phyloP scores from a whole-genome alignment of 2,888 invertebrate species.

The Orgyia antiqua region DNA sequence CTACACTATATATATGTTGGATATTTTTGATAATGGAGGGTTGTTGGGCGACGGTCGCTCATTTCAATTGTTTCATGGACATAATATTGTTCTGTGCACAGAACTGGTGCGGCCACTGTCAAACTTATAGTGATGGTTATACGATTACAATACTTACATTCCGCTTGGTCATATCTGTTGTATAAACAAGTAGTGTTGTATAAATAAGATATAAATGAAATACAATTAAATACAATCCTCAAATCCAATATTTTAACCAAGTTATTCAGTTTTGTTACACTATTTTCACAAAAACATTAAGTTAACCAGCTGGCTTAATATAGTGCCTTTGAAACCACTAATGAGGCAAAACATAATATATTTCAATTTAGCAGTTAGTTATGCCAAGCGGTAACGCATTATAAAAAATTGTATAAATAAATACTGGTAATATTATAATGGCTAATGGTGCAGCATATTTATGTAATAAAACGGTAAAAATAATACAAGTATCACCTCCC shows the following conservation, averaged over 20 bases:
- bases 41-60: slow-evolving; percentile 10
- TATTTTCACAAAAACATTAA: no score
- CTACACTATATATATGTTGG: slow-evolving; percentile 7
- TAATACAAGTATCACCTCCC: no score
- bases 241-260: no score
- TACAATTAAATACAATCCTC: no score
- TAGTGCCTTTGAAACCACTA: slow-evolving; percentile 2
- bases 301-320: not conserved
- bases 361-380: not conserved
- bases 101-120: slow-evolving; percentile 4
- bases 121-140: no score
- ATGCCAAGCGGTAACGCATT: slow-evolving; percentile 2
- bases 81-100: slow-evolving; percentile 8
- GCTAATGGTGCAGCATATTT: no score
- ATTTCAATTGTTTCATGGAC: slow-evolving; percentile 10
- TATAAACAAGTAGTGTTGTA: no score
- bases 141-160: slow-evolving; percentile 2
- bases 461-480: no score
- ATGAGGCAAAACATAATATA: not conserved
- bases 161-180: slow-evolving; percentile 4
- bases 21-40: slow-evolving; percentile 12
- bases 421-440: no score
- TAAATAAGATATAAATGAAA: no score
- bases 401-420: no score
- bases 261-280: no score